Conservation (phyloP, 2,113 vertebrate species). For the Ctenodactylus gundi region DNA sequence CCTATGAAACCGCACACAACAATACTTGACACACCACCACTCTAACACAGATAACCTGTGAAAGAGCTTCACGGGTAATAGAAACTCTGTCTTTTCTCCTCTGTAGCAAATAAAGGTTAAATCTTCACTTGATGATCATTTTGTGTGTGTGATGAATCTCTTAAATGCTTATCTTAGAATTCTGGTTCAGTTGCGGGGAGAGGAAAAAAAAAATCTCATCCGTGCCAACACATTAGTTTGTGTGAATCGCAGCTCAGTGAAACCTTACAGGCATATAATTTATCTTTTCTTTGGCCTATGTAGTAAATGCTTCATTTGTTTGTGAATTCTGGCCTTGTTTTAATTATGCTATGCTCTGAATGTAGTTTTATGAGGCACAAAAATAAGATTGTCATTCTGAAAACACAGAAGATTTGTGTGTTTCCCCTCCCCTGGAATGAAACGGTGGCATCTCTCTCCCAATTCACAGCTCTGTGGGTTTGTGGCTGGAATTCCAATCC, state of each 20-base stretch:
- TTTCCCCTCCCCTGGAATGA: conserved; percentile 72
- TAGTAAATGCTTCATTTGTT: conserved; percentile 85
- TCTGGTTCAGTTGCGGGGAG: conserved; percentile 67
- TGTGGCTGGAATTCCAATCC: conserved; percentile 77
- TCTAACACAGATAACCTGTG: not conserved
- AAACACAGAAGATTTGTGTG: conserved; percentile 88
- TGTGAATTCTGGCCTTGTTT: conserved; percentile 89
- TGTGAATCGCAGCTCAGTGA: conserved; percentile 83
- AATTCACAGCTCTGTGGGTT: conserved; percentile 76
- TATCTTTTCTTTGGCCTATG: conserved; percentile 86
- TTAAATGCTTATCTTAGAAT: conserved; percentile 71
- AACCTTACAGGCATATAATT: conserved; percentile 86
- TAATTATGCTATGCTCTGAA: conserved; percentile 87
- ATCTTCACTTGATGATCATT: conserved; percentile 42
- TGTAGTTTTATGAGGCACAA: conserved; percentile 86
- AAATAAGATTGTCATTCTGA: conserved; percentile 85
- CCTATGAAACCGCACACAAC: not conserved
- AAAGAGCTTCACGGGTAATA: conserved; percentile 15
- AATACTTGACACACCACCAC: rapidly evolving
- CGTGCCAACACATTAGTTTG: conserved; percentile 80
- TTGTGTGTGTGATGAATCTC: conserved; percentile 65
- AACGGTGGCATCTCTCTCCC: conserved; percentile 74
- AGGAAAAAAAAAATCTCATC: conserved; percentile 51
- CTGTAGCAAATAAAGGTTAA: conserved; percentile 39
- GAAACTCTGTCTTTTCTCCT: not conserved